Evolutionary conservation across 1,140 invertebrate species (phyloP).

Genomic region (Drosophila sechellia): DNA sequence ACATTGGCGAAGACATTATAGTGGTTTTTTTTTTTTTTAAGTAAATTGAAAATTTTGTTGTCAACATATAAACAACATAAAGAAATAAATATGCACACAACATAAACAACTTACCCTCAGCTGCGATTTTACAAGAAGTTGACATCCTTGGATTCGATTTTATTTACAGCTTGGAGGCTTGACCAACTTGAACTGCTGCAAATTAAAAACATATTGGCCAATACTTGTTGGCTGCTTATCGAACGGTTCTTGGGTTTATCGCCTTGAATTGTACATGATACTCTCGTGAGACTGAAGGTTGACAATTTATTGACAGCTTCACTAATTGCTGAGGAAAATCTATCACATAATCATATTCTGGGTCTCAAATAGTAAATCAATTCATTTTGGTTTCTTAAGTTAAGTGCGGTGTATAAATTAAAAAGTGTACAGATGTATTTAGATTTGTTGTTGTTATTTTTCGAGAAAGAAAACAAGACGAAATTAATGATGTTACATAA

Average conservation of each 20-base stretch:
- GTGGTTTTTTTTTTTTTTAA: no score
- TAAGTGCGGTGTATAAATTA: no score
- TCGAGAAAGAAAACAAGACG: no score
- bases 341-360: background rate
- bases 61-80: background rate
- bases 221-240: constrained; percentile 21
- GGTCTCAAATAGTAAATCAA: no score
- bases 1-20: no score
- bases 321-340: constrained; percentile 7
- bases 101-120: background rate
- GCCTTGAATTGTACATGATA: constrained; percentile 63
- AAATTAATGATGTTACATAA: no score
- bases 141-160: constrained; percentile 75
- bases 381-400: no score
- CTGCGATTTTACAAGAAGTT: constrained; percentile 61
- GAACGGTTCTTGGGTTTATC: constrained; percentile 29
- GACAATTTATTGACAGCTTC: background rate
- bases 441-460: no score
- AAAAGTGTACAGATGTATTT: no score
- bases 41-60: no score
- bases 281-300: constrained; percentile 46
- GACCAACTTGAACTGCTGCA: constrained; percentile 21
- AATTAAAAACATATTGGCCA: constrained; percentile 64
- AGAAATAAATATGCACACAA: background rate
- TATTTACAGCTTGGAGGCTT: constrained; percentile 30